Conservation (phyloP, 35 echinoderm and acorn worm species). For the Ophioderma brevispina region DNA sequence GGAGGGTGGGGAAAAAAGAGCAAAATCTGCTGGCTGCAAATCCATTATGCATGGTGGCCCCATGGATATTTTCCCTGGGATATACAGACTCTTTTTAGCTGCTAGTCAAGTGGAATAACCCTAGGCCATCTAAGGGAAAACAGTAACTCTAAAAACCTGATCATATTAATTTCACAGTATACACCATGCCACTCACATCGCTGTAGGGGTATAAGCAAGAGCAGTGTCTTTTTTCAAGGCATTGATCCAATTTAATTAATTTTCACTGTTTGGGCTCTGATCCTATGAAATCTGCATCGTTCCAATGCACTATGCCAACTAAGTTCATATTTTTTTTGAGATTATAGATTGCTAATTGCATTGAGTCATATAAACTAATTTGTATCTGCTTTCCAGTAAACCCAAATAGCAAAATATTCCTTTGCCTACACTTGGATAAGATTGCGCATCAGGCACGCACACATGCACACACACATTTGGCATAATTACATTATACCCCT, state of each 20-base stretch:
- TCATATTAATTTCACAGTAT: constrained; percentile 4
- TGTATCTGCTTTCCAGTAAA: too few species aligned
- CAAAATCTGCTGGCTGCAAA: neutral
- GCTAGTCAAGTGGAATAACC: neutral
- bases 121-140: neutral
- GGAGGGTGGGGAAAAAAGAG: neutral
- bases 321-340: too few species aligned
- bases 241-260: constrained; percentile 15
- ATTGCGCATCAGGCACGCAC: too few species aligned
- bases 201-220: neutral
- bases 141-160: constrained; percentile 10
- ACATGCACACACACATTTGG: too few species aligned
- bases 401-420: too few species aligned
- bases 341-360: too few species aligned
- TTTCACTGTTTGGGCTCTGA: neutral
- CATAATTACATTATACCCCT: too few species aligned
- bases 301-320: neutral
- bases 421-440: too few species aligned
- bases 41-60: neutral
- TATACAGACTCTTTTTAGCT: neutral
- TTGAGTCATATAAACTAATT: too few species aligned
- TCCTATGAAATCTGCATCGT: neutral
- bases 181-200: neutral
- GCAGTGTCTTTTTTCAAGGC: neutral
- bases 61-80: constrained; percentile 4